Evolutionary conservation across 2,888 invertebrate genomes (phyloP).

Genomic region (Dilophus febrilis): DNA sequence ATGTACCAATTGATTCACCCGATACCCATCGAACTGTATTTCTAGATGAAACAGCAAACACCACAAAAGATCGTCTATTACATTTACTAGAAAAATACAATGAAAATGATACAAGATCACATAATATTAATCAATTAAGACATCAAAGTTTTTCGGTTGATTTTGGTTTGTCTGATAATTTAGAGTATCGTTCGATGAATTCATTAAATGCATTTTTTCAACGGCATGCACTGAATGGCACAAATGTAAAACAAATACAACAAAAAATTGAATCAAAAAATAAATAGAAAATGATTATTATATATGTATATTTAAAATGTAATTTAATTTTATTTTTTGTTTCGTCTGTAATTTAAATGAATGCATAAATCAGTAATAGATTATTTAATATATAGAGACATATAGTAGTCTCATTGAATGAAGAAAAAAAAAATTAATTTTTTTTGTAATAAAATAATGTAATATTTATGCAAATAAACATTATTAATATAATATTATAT

Average conservation of each 20-base stretch:
- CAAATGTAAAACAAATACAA: constrained; percentile 23
- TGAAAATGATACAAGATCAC: constrained; percentile 34
- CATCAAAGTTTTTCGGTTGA: constrained; percentile 62
- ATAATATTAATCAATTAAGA: constrained; percentile 35
- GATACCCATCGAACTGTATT: constrained; percentile 37
- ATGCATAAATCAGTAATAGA: no score
- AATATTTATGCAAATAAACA: no score
- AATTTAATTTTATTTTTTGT: no score
- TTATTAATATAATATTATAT: no score
- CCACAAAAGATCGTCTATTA: constrained; percentile 58
- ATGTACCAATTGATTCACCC: constrained; percentile 48
- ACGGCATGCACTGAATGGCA: constrained; percentile 32
- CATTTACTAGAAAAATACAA: constrained; percentile 59
- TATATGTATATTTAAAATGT: no score
- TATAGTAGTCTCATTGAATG: no score
- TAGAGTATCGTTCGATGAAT: constrained; percentile 62
- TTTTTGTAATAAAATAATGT: no score
- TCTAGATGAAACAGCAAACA: constrained; percentile 39
- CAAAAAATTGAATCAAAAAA: constrained; percentile 22
- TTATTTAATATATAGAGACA: no score
- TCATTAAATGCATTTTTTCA: constrained; percentile 68
- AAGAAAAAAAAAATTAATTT: no score
- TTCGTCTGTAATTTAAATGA: no score
- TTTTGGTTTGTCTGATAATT: constrained; percentile 52
- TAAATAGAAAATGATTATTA: no score